Evolutionary conservation across 1,140 invertebrate species (phyloP).

Genomic region (Diplogasteroides magnus): DNA sequence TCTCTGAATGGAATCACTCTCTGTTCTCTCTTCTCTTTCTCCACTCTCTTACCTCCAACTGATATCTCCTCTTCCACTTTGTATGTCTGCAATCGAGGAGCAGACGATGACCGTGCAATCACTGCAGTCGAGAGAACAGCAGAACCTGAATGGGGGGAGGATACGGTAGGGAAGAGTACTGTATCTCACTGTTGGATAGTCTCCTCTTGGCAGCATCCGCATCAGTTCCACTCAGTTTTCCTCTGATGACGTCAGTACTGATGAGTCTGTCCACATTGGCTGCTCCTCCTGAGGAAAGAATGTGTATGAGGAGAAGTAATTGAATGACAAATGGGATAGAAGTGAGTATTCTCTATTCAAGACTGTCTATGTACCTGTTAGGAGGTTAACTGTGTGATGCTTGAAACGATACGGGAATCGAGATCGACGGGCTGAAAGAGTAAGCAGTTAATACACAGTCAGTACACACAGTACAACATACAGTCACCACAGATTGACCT

Average conservation of each 20-base stretch:
- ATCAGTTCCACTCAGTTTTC: constrained; percentile 38
- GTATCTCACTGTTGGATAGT: constrained; percentile 5
- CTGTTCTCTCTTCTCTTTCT: too few relatives aligned
- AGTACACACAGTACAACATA: too few relatives aligned
- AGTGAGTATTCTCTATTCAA: constrained; percentile 2
- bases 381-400: constrained; percentile 53
- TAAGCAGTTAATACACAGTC: background rate
- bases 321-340: background rate
- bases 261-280: constrained; percentile 39
- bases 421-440: constrained; percentile 38
- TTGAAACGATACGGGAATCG: constrained; percentile 55
- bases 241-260: constrained; percentile 49
- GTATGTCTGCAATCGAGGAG: constrained; percentile 50
- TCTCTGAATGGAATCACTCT: constrained; percentile 38
- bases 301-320: too few relatives aligned
- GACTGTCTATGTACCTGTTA: constrained; percentile 38
- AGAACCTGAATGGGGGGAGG: constrained; percentile 25
- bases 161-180: background rate
- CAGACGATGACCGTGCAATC: constrained; percentile 48
- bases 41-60: constrained; percentile 37
- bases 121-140: constrained; percentile 52
- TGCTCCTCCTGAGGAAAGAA: background rate
- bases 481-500: too few relatives aligned
- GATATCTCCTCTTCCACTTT: constrained; percentile 48
- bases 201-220: constrained; percentile 21